Percentiles rank a stretch among this genome's conserved stretches.
Evolutionary conservation across 2,797 vertebrate genomes (phyloP).

Genomic region (Aphelocoma californica): DNA sequence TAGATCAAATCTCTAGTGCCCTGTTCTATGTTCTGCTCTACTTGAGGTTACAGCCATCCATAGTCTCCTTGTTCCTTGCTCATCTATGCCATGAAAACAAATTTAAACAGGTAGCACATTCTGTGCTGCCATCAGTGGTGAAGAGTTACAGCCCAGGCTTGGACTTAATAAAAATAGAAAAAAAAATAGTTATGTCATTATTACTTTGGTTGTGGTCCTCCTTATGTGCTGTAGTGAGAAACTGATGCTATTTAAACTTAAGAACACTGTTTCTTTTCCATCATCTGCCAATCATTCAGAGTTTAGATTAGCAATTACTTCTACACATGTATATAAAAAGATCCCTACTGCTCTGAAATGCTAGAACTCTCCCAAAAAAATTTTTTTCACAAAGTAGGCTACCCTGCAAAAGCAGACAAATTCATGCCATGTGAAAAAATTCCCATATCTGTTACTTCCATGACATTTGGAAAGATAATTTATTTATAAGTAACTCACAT

Average conservation of each 20-base stretch:
- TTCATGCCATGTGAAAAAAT: background rate
- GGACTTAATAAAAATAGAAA: background rate
- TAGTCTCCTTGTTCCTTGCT: background rate
- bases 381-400: background rate
- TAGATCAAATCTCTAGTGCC: background rate
- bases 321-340: background rate
- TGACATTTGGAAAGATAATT: background rate
- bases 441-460: background rate
- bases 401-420: background rate
- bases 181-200: background rate
- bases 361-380: background rate
- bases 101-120: background rate
- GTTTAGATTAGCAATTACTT: background rate
- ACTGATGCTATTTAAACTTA: background rate
- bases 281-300: background rate
- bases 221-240: background rate
- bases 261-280: background rate
- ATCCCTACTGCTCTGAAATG: background rate
- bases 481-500: background rate
- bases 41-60: background rate
- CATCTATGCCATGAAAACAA: background rate
- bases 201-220: background rate
- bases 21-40: background rate
- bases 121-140: background rate
- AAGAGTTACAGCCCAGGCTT: background rate